Base-by-base conservation (phyloP, 2,797 vertebrate genomes). In the Rhinella marina region DNA sequence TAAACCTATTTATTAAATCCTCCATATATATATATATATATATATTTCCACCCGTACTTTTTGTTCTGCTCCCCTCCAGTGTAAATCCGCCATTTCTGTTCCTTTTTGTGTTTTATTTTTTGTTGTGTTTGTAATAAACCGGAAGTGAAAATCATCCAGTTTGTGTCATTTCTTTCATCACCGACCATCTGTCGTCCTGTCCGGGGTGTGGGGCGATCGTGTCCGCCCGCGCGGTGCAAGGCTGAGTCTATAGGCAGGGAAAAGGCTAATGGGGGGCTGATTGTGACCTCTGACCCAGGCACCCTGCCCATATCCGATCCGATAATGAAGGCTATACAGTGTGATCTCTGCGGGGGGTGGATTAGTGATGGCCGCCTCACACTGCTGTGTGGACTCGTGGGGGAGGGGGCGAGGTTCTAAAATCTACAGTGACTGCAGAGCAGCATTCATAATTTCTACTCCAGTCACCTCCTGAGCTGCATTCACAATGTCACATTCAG, bases 51-150 rank as follows among this genome's bases (percentile, higher is more conserved):
- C 41, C 41, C 41, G 41, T 41, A 41, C 41, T 41, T 41, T 41
- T 41, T 41, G 41, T 86, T 88, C 80, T 70, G 25, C 59, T 80
- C 68, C 64, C 41, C 61, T 66, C 61, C 83, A n/a, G 29, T 88
- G 87, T 88, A 86, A 86, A 85, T 82, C 1, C 32, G 50, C 50
- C 54, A 85, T 88, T 81, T 88, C 21, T 88, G 75, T 88, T 62
- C 56, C 21, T 64, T 85, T 77, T 81, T 84, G 78, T 88, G 75
- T 85, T 88, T 73, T 88, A 77, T 62, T 50, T 73, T 57, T 50
- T 19, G 72, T 50, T 75, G 19, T 75, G 27, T 70, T 88, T 88
- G 87, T 88, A 88, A 88, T 88, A 88, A 88, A 88, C 59, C 81
- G 78, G 87, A 88, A 75, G 21, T 86, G 62, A 72, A 88, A 79